These are phyloP conservation scores for Pristionchus japonicus DNA, from an alignment of 2,888 invertebrate genomes.

Conservation along the genomic window DNA sequence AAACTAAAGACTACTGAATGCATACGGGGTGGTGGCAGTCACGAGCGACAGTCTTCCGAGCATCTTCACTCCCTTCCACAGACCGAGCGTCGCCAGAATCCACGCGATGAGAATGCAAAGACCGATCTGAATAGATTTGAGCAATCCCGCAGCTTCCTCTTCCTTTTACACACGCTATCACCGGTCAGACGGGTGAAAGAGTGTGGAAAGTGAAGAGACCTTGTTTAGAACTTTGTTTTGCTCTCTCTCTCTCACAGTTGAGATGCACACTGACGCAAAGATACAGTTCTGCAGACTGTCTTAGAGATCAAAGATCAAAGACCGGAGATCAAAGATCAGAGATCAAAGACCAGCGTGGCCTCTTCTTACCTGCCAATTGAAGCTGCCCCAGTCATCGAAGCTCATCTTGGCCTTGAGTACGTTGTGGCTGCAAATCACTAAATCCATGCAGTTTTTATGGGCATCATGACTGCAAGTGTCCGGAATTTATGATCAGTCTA, in stretches of 20 bases:
- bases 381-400: neutral
- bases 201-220: too few relatives aligned
- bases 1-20: too few relatives aligned
- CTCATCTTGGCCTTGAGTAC: neutral
- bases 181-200: too few relatives aligned
- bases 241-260: neutral
- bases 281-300: too few relatives aligned
- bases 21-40: slow-evolving; percentile 34
- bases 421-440: neutral
- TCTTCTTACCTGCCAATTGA: neutral
- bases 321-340: too few relatives aligned
- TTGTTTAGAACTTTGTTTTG: neutral
- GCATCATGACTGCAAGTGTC: too few relatives aligned
- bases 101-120: slow-evolving; percentile 55
- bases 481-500: too few relatives aligned
- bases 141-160: too few relatives aligned
- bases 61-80: slow-evolving; percentile 68
- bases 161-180: too few relatives aligned
- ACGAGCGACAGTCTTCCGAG: slow-evolving; percentile 60
- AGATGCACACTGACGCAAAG: neutral
- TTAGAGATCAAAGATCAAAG: too few relatives aligned
- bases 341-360: too few relatives aligned
- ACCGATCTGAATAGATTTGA: slow-evolving; percentile 34
- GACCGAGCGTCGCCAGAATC: slow-evolving; percentile 61
- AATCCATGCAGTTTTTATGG: too few relatives aligned